Conservation (phyloP, 2,113 vertebrate species). For the Podilymbus podiceps region DNA sequence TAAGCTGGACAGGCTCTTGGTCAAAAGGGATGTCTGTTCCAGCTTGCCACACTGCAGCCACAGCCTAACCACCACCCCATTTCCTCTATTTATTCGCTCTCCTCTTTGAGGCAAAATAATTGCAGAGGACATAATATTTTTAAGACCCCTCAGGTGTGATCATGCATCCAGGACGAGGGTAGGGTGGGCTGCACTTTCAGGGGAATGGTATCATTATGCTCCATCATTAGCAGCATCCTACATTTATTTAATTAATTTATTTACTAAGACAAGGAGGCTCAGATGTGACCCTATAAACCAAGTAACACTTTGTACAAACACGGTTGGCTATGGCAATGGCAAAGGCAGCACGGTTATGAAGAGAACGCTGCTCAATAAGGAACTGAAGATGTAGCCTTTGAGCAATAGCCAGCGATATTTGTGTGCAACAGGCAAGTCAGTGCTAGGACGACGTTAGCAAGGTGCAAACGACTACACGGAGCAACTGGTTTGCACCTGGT, state of each 20-base stretch:
- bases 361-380: background rate
- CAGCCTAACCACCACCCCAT: background rate
- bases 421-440: rapidly evolving
- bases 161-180: background rate
- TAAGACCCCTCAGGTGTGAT: background rate
- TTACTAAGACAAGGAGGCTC: background rate
- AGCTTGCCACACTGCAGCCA: background rate
- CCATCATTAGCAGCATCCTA: background rate
- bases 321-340: background rate
- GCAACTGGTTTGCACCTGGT: background rate
- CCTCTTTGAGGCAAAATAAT: background rate
- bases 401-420: background rate
- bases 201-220: background rate
- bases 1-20: background rate
- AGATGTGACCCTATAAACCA: background rate
- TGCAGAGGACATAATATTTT: background rate
- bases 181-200: background rate
- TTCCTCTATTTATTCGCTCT: background rate
- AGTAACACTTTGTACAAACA: background rate
- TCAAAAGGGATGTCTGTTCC: background rate
- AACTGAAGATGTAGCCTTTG: background rate
- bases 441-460: background rate
- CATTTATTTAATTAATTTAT: background rate
- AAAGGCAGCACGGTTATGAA: background rate
- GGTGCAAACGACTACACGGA: background rate